Evolutionary conservation across 1,140 invertebrate species (phyloP).

Genomic region (Neodiprion pinetum): DNA sequence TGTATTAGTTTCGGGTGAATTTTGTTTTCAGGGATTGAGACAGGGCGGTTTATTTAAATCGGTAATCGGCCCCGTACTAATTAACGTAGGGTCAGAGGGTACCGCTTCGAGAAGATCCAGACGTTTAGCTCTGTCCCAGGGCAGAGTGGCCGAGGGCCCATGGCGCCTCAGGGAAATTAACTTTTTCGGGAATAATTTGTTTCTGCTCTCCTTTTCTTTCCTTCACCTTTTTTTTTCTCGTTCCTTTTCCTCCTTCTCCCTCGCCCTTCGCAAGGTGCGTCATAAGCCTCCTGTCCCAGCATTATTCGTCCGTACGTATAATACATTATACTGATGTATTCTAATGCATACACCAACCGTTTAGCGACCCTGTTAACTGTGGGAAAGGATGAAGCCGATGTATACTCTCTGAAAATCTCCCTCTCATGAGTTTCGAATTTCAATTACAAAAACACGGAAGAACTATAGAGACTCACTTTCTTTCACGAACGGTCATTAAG

Average conservation of each 20-base stretch:
- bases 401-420: too few relatives aligned
- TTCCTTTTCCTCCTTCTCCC: background rate
- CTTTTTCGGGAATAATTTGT: constrained; percentile 15
- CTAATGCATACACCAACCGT: background rate
- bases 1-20: too few relatives aligned
- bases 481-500: too few relatives aligned
- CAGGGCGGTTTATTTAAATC: constrained; percentile 24
- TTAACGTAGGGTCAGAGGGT: constrained; percentile 26
- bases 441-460: too few relatives aligned
- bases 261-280: background rate
- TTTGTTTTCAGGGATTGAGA: too few relatives aligned
- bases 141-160: background rate
- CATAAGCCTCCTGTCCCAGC: constrained; percentile 4
- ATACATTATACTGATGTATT: too few relatives aligned
- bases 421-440: too few relatives aligned
- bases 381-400: background rate
- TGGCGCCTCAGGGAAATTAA: constrained; percentile 26
- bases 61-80: constrained; percentile 21
- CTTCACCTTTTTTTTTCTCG: constrained; percentile 14
- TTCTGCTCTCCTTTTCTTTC: constrained; percentile 17
- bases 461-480: too few relatives aligned
- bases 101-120: constrained; percentile 12
- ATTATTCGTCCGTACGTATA: background rate
- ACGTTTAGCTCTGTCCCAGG: background rate
- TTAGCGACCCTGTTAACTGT: background rate